A percentile compares a stretch with the other conserved stretches of the same genome.
Evolutionary conservation across 2,888 invertebrate genomes (phyloP).

Genomic region (Agapetus fuscipes): DNA sequence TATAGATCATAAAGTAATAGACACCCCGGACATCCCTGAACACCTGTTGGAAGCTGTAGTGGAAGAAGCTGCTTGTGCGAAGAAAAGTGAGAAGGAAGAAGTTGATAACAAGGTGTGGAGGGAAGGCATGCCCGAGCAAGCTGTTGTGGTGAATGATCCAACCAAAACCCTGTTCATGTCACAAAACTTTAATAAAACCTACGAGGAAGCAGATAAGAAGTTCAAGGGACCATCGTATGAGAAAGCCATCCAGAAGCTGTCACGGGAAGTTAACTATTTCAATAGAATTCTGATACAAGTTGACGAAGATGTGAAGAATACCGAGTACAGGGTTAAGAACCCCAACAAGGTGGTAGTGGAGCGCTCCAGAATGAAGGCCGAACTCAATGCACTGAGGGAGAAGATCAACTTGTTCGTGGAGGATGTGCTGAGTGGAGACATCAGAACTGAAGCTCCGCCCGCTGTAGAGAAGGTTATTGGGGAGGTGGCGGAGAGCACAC

Average conservation of each 20-base stretch:
- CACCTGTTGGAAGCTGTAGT: too few relatives aligned
- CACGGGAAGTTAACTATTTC: constrained; percentile 14
- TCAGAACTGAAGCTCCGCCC: background rate
- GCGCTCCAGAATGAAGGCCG: constrained; percentile 7
- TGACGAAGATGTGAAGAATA: constrained; percentile 10
- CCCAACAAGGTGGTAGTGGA: constrained; percentile 4
- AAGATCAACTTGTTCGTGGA: constrained; percentile 11
- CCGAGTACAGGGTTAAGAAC: constrained; percentile 8
- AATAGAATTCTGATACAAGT: constrained; percentile 9
- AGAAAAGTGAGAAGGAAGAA: too few relatives aligned
- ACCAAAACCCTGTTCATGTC: constrained; percentile 18
- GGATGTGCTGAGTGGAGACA: constrained; percentile 9
- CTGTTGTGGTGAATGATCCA: constrained; percentile 3
- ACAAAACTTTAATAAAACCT: constrained; percentile 14
- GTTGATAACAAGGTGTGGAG: constrained; percentile 12
- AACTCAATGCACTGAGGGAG: constrained; percentile 7
- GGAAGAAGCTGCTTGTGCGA: too few relatives aligned
- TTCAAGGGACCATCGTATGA: constrained; percentile 8
- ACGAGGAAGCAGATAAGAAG: constrained; percentile 12
- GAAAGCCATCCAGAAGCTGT: constrained; percentile 6
- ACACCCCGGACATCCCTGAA: too few relatives aligned
- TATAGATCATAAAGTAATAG: too few relatives aligned
- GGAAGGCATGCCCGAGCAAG: constrained; percentile 13
- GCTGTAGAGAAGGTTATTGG: background rate
- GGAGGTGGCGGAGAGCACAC: background rate